Base-by-base conservation (phyloP, 1,140 invertebrate species). In the Rhyzopertha dominica region DNA sequence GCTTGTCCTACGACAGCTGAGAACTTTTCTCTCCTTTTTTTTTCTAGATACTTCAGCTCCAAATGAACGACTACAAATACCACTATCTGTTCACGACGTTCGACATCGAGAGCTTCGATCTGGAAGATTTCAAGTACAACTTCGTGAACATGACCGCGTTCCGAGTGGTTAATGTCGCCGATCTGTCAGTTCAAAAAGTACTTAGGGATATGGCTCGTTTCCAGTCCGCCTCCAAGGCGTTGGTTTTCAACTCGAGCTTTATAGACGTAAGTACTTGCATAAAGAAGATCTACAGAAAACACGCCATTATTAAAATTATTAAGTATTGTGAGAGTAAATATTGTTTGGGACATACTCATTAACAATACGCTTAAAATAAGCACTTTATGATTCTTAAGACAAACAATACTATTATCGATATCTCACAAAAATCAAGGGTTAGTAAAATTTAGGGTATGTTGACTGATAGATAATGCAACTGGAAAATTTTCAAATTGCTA, bases 61-160 rank as follows among this genome's bases (percentile, higher is more conserved):
- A 93, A 68, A 93, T 94, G 90, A 94, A 93, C 67, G 90, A 92
- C 66, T 89, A 90, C 65, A 79, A 87, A 62, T 93, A 92, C 62
- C 90, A 95, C 67, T 95, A 93, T 63, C 80, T 94, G 63, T 94
- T 94, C 61, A 92, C 90, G 10, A 91, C 87, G 13, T 91, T 93
- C 67, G 90, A 94, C 65, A 81, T 92, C 57, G 89, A 92, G 68
- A 82, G 87, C 10, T 92, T 92, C 59, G 89, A 94, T 67, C 67
- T 95, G 36, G 90, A 94, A 69, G 90, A 95, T 62, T 95, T 94
- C 69, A 89, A 89, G 61, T 93, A 94, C 71, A 94, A 94, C 67
- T 84, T 84, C 49, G 90, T 94, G 8, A 95, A 95, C 66, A 93
- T 95, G 75, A 94, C 90, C 26, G 87, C 89, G 3, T 95, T 89